Base-by-base conservation (phyloP, 2,888 invertebrate genomes). In the Drosophila acutilabella region DNA sequence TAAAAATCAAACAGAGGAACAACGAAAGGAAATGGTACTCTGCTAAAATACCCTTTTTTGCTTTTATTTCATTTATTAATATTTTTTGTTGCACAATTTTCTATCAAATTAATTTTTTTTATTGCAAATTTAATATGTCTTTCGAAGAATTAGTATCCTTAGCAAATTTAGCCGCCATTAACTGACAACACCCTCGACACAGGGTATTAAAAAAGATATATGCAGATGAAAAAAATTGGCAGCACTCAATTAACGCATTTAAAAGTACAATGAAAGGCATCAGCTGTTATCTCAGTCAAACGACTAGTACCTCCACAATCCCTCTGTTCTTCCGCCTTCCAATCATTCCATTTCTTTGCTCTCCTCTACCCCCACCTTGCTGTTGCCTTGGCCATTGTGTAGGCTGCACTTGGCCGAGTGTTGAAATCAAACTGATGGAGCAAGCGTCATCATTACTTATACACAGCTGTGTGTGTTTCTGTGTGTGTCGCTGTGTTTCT, bases 171-270 rank as follows among this genome's bases (percentile, higher is more conserved):
- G 33, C 33, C 10, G 1, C 1, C 33, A 33, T 33, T 33, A 11
- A 33, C 33, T 33, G 36, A 36, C 3, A 4, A 36, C 33, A 36
- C 36, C 13, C 3, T 36, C 13, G 13, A 13, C 13, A 13, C 30
- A 30, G 30, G 30, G 30, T 30, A 30, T 30, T 30, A 30, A 8
- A 50, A 18, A 26, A 40, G 30, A 30, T 20, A 54, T n/a, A n/a
- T 41, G 13, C 38, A 11, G 23, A 60, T 11, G 20, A 51, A 69
- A 71, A 78, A 77, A 82, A 78, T 83, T 86, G 89, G 68, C 71
- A 71, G 73, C 84, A 87, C 89, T 85, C 88, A 85, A 85, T 85
- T 85, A 85, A 85, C 87, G 84, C 81, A 81, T 89, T 89, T 87
- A 73, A 87, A 73, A 87, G 66, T 68, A 78, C 70, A 83, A 78